Base-by-base conservation (phyloP, 2,113 vertebrate species). In the Opisthocomus hoazin region DNA sequence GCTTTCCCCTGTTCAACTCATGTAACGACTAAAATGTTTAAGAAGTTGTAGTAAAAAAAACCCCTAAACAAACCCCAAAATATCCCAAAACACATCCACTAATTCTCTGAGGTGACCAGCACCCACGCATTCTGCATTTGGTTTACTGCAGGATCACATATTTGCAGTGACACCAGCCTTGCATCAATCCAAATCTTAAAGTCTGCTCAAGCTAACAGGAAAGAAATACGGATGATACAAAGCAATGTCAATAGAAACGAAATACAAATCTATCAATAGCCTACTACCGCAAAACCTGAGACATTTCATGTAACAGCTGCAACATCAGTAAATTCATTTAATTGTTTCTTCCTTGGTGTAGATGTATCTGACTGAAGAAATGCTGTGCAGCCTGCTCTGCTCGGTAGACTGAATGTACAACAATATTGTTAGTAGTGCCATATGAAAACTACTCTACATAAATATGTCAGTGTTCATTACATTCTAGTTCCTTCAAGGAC, bases 91-190 rank as follows among this genome's bases (percentile, higher is more conserved):
- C 16, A 65, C 75, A 46, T 16, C 10, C 19, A 86, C 1, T 21
- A 64, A 73, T 58, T 36, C 50, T 58, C 14, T 26, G 29, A 76
- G 27, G 23, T 50, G 27, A 37, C 37, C 12, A 54, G 68, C 39
- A 66, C 5, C 24, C 63, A 37, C 0, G 0, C 14, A 39, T 57
- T 58, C 29, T 27, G 60, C 4, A 7, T 0, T 15, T 70, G 41
- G 32, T 73, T 86, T 80, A 53, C 17, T 46, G 6, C 39, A 73
- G 23, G 11, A 36, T 48, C 21, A 32, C 3, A 13, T 6, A 53
- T 22, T 32, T 75, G 50, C 64, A 58, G 51, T 66, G 45, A 41
- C 6, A 32, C 15, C 30, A 80, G 39, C 29, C 7, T 64, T 68
- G 26, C 24, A 68, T 32, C 74, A 86, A 69, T n/a, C 48, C 30